Conservation (phyloP, 2,888 invertebrate species). For the Drosophila melanosoma region DNA sequence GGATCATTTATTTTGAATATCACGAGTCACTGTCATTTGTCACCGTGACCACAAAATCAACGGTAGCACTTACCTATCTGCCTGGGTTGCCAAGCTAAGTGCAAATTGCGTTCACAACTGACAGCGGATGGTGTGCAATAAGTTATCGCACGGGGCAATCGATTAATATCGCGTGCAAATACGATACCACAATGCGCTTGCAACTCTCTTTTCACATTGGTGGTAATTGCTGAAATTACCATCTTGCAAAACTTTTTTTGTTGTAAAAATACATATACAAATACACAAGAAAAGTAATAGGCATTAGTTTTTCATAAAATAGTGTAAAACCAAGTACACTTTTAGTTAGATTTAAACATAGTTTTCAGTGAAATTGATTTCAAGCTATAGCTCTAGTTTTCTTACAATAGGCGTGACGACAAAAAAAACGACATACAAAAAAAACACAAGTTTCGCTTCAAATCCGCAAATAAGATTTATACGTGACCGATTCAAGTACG, state of each 20-base stretch:
- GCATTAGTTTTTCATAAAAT: constrained; percentile 67
- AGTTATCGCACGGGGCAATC: constrained; percentile 21
- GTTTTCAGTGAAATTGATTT: constrained; percentile 67
- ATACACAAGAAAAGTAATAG: constrained; percentile 71
- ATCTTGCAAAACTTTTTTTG: constrained; percentile 79
- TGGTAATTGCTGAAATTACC: constrained; percentile 81
- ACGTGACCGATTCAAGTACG: constrained; percentile 39
- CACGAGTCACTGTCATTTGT: not conserved
- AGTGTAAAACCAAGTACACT: constrained; percentile 74
- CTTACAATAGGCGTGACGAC: constrained; percentile 66
- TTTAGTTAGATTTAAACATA: constrained; percentile 76
- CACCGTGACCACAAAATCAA: not conserved
- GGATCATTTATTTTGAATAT: constrained; percentile 16
- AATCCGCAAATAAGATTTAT: constrained; percentile 50
- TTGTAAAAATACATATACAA: constrained; percentile 71
- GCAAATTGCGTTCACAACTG: constrained; percentile 1
- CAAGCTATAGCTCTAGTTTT: constrained; percentile 62
- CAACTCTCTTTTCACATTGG: constrained; percentile 63
- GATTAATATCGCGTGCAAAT: constrained; percentile 28
- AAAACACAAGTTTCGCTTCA: constrained; percentile 54
- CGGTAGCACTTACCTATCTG: constrained; percentile 1
- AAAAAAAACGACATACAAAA: constrained; percentile 51
- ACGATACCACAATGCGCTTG: constrained; percentile 62
- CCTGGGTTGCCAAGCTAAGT: not conserved
- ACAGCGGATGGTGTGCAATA: not conserved